Conservation (phyloP, 2,113 vertebrate species). For the Hassar affinis region DNA sequence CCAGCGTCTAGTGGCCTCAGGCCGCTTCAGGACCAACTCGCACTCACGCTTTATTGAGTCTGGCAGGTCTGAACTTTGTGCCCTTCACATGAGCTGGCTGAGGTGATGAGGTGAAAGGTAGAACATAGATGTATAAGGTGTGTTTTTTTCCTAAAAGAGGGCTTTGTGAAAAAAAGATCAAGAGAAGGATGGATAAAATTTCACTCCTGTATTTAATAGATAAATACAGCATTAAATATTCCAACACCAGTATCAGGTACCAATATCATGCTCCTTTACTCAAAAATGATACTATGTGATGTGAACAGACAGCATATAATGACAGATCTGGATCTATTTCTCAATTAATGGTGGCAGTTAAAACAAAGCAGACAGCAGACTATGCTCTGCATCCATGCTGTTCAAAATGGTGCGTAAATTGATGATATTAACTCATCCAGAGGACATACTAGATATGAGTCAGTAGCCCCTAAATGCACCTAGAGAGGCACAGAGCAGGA, state of each 20-base stretch:
- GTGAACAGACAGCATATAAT: neutral
- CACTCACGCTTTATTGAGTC: slow-evolving; percentile 50
- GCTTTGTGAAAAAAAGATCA: neutral
- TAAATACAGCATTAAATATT: neutral
- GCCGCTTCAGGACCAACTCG: slow-evolving; percentile 27
- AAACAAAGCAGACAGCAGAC: neutral
- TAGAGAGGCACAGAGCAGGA: slow-evolving; percentile 41
- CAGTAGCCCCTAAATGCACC: slow-evolving; percentile 25
- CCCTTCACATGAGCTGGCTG: slow-evolving; percentile 24
- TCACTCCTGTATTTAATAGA: neutral
- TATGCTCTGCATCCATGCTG: neutral
- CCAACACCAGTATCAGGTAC: neutral
- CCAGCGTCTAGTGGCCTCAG: slow-evolving; percentile 40
- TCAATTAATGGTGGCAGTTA: neutral
- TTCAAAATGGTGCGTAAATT: slow-evolving; percentile 7
- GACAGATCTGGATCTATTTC: neutral
- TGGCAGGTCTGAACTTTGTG: slow-evolving; percentile 52
- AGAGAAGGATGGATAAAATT: slow-evolving; percentile 1
- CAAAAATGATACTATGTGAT: neutral
- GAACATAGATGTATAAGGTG: slow-evolving; percentile 3
- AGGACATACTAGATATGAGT: slow-evolving; percentile 29
- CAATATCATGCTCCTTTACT: neutral
- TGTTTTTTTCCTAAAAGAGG: slow-evolving; percentile 11
- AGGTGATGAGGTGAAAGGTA: slow-evolving; percentile 51
- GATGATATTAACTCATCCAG: slow-evolving; percentile 30